These are phyloP conservation scores for Nannospalax galili DNA, from an alignment of 2,113 vertebrate species.

Conservation along the genomic window DNA sequence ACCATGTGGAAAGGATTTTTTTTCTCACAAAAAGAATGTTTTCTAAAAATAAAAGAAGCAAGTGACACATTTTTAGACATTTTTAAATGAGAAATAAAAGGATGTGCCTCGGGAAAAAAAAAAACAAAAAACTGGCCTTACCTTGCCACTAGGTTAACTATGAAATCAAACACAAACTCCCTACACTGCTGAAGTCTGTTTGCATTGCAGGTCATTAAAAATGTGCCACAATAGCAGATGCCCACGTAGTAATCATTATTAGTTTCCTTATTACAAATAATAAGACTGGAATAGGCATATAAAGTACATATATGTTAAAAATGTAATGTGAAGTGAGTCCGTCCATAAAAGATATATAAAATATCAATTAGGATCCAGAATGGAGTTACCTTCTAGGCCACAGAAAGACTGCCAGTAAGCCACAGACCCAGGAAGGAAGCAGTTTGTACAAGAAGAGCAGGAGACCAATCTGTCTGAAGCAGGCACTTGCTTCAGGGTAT, in stretches of 20 bases:
- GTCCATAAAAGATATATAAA: background rate
- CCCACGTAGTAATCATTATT: background rate
- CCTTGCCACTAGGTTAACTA: background rate
- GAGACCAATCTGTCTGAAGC: background rate
- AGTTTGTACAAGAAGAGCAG: background rate
- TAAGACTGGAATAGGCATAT: background rate
- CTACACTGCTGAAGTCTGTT: background rate
- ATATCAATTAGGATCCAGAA: background rate
- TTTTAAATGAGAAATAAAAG: too few relatives aligned
- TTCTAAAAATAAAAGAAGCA: too few relatives aligned
- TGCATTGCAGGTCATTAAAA: background rate
- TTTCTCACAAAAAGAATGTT: too few relatives aligned
- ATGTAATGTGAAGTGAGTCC: background rate
- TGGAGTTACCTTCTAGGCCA: background rate
- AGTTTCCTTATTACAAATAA: conserved; percentile 34
- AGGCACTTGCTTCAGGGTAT: background rate
- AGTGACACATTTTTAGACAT: too few relatives aligned
- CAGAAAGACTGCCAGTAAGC: conserved; percentile 10
- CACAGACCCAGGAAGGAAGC: background rate
- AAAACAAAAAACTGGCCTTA: background rate
- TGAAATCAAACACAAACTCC: background rate
- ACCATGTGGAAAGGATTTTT: too few relatives aligned
- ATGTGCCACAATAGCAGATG: background rate
- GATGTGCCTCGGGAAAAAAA: too few relatives aligned
- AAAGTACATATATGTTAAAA: background rate